Evolutionary conservation across 1,140 invertebrate genomes (phyloP).

Genomic region (Vanessa tameamea): DNA sequence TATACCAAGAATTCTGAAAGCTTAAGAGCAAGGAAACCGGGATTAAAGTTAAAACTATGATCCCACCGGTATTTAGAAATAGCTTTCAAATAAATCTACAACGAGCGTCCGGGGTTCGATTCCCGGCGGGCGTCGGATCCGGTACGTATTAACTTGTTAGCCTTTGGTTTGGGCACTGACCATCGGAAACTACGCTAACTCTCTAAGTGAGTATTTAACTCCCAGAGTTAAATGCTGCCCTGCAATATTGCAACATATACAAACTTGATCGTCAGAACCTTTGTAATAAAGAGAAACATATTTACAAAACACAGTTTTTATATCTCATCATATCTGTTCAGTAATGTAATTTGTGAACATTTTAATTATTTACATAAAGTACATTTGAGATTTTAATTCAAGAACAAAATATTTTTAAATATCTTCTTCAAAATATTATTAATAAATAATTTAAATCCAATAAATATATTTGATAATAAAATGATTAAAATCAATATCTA

Average conservation of each 20-base stretch:
- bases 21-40: slow-evolving; percentile 62
- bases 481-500: slow-evolving; percentile 44
- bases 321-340: no score
- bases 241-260: not conserved
- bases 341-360: no score
- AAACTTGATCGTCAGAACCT: no score
- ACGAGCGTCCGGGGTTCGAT: slow-evolving; percentile 66
- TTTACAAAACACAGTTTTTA: no score
- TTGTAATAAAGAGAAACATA: no score
- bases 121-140: slow-evolving; percentile 58
- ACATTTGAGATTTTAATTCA: no score
- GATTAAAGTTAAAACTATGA: slow-evolving; percentile 70
- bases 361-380: no score
- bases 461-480: not conserved
- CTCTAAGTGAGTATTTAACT: slow-evolving; percentile 5
- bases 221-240: slow-evolving; percentile 1
- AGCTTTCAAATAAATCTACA: slow-evolving; percentile 74
- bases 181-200: slow-evolving; percentile 40
- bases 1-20: slow-evolving; percentile 49
- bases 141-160: slow-evolving; percentile 65
- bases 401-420: not conserved
- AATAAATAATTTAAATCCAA: not conserved
- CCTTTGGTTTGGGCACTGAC: slow-evolving; percentile 56
- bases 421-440: not conserved
- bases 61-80: slow-evolving; percentile 59